These are phyloP conservation scores for Alexandromys fortis DNA, from an alignment of 2,113 vertebrate genomes.

Conservation along the genomic window DNA sequence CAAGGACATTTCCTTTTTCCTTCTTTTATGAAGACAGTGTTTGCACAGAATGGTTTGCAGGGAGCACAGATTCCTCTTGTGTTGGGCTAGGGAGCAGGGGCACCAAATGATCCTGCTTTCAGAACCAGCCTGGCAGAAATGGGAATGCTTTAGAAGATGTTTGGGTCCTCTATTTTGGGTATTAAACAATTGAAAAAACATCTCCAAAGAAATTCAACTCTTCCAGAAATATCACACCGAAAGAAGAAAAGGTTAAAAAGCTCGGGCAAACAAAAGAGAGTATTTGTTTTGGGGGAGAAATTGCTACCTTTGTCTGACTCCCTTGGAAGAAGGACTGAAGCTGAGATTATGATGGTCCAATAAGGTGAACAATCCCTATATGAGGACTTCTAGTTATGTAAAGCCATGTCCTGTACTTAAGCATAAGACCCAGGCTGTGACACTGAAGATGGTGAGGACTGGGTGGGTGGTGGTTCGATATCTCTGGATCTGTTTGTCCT, in stretches of 20 bases:
- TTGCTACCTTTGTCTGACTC: no score
- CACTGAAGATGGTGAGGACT: no score
- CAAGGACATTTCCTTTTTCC: background rate
- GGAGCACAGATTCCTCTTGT: background rate
- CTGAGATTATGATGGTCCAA: no score
- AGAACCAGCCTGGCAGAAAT: background rate
- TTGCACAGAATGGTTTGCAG: background rate
- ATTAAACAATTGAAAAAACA: background rate
- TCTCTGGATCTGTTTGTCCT: background rate
- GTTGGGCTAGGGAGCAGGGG: background rate
- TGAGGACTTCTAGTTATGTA: background rate
- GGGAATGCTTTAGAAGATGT: no score
- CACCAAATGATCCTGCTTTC: accelerated
- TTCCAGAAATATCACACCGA: background rate
- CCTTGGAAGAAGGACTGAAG: background rate
- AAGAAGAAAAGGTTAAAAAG: background rate
- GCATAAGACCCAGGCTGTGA: accelerated
- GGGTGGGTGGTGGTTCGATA: no score
- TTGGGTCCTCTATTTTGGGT: background rate
- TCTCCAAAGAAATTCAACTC: background rate
- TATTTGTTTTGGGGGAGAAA: background rate
- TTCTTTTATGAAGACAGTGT: background rate
- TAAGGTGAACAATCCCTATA: accelerated
- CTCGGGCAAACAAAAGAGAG: background rate
- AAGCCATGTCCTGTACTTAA: background rate